Base-by-base conservation (phyloP, 1,140 invertebrate species). In the Formica exsecta region DNA sequence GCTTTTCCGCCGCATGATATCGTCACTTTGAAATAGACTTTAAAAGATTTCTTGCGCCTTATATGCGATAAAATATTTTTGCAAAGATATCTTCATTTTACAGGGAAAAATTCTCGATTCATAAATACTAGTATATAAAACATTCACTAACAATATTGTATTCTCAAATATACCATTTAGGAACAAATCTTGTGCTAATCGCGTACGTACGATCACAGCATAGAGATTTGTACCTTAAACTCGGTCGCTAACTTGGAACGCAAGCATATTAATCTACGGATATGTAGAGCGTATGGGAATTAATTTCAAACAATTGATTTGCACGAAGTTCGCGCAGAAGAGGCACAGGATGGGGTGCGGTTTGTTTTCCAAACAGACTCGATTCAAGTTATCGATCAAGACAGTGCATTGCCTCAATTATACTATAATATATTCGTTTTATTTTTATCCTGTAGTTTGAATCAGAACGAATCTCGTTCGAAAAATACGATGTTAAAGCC, bases 261-360 rank as follows among this genome's bases (percentile, higher is more conserved):
- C 68, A 44, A 62, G 79, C 79, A 74, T 73, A 83, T 83, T 83
- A 83, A 83, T 83, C 68, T 73, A 9, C 57, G 57, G 54, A 61
- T 81, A 81, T 44, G 57, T 61, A 62, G 79, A 59, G 29, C 79
- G 79, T 83, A 74, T 19, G 68, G 54, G 68, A 83, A 83, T 83
- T 83, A 83, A 83, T 83, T 83, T 83, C 68, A 74, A 73, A 83
- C 79, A 83, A 83, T 83, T 74, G 79, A 68, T 51, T 41, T n/a
- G 79, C n/a, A 62, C 54, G 3, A 44, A 83, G 68, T 73, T 44
- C n/a, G 2, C 7, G 16, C 25, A 25, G 38, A 13, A 6, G 36
- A 36, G n/a, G 41, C 48, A 65, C 19, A 19, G 1, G 32, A 19
- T 13, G 44, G 36, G 9, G 54, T 22, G 19, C 51, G 51, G 13